Base-by-base conservation (phyloP, 1,140 invertebrate species). In the Ostrea edulis region DNA sequence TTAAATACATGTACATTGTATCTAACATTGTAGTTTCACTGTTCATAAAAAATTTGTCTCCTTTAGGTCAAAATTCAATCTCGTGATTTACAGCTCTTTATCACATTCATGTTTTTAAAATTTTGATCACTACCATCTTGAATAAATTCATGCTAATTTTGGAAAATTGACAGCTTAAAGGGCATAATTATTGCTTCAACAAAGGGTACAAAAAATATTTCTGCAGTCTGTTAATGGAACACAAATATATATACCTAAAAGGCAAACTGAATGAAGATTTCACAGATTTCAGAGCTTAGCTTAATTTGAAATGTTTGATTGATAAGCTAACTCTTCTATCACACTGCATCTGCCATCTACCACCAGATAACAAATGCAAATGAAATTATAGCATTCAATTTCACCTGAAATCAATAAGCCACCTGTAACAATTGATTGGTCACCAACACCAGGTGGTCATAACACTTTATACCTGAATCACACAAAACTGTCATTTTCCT, bases 401-500 rank as follows among this genome's bases (percentile, higher is more conserved):
- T 11, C 68, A 77, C 68, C 68, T 77, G 25, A 77, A 77, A 29
- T 77, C 68, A 77, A 25, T 77, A 77, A 35, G 68, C 14, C 68
- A 77, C 68, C 68, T 77, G 68, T 77, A 25, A 44, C 25, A 71
- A 71, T 71, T 25, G 68, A 0, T 35, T 44, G 68, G 68, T 29
- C 25, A 77, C 22, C 11, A 25, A 17, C 25, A 25, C 25, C 68
- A 77, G 68, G 68, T 77, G 68, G 68, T 17, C 68, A 77, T 14
- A n/a, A 71, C 29, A 11, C 14, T 14, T 22, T 29, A 77, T 14
- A 11, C 7, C 0, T 5, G n/a, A 17, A 20, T 77, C 25, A 9
- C 14, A 77, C 25, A 77, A 17, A 62, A 7, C 22, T 77, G 68
- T 77, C 17, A 77, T 14, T 29, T 77, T 77, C 29, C 29, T 71